A percentile compares a stretch with the other conserved stretches of the same genome.
These are phyloP conservation scores for Ptilonorhynchus violaceus DNA, from an alignment of 2,113 vertebrate species.

Conservation along the genomic window DNA sequence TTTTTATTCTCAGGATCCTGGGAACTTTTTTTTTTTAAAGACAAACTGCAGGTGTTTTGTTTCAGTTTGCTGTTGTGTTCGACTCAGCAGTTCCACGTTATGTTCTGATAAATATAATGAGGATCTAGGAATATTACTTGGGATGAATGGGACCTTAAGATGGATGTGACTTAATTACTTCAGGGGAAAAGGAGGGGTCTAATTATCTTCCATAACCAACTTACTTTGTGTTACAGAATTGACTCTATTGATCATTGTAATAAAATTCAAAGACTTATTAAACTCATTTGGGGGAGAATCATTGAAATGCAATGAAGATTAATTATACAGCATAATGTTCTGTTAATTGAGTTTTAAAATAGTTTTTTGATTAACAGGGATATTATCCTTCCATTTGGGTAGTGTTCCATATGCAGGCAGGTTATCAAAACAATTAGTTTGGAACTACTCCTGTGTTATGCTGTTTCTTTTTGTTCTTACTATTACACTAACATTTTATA, in stretches of 20 bases:
- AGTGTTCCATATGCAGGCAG: conserved; percentile 51
- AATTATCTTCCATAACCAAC: conserved; percentile 64
- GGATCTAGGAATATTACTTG: conserved; percentile 25
- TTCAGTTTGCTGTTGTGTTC: not conserved
- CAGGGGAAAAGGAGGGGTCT: conserved; percentile 41
- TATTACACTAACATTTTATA: conserved; percentile 2
- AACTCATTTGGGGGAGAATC: conserved; percentile 59
- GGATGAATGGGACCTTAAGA: conserved; percentile 53
- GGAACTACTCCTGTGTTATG: not conserved
- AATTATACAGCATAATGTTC: conserved; percentile 77
- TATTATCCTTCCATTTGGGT: conserved; percentile 72
- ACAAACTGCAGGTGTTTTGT: not conserved
- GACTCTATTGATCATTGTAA: conserved; percentile 75
- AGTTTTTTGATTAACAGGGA: conserved; percentile 79
- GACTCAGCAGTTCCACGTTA: not conserved
- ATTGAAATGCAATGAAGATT: conserved; percentile 79
- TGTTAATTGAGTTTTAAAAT: conserved; percentile 82
- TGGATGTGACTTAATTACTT: conserved; percentile 72
- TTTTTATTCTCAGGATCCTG: not conserved
- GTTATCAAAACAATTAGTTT: conserved; percentile 59
- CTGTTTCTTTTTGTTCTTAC: conserved; percentile 16
- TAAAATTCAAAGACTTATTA: conserved; percentile 71
- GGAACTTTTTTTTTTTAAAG: not conserved
- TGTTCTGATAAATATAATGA: conserved; percentile 2
- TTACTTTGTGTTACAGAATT: conserved; percentile 68